phyloP scores from a whole-genome alignment of 1,140 invertebrate genomes.

The Phenacoccus solenopsis region DNA sequence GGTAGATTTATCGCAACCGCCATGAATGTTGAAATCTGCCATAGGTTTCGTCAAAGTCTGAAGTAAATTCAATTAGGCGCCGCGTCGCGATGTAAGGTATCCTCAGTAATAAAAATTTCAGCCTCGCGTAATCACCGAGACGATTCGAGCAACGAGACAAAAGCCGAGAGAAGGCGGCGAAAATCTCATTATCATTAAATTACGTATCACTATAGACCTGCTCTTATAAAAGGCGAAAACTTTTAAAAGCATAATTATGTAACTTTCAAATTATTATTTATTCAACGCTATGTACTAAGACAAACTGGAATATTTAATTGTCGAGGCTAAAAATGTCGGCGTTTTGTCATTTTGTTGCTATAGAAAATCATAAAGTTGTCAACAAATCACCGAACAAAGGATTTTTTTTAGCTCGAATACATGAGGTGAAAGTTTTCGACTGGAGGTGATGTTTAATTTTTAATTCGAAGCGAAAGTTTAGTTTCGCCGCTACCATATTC shows the following conservation, averaged over 20 bases:
- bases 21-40: too few relatives aligned
- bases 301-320: constrained; percentile 1
- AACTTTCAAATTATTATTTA: not conserved
- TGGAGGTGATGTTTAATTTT: not conserved
- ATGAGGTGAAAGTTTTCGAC: not conserved
- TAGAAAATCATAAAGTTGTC: not conserved
- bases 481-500: too few relatives aligned
- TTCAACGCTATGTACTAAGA: not conserved
- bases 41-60: too few relatives aligned
- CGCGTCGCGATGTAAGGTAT: too few relatives aligned
- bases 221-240: not conserved
- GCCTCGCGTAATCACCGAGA: not conserved
- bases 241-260: constrained; percentile 3
- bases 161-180: not conserved
- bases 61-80: too few relatives aligned
- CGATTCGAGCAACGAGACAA: not conserved
- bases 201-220: not conserved
- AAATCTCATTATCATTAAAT: constrained; percentile 3
- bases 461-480: not conserved
- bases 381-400: not conserved
- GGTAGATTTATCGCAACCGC: too few relatives aligned
- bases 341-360: not conserved
- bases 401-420: not conserved
- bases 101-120: too few relatives aligned
- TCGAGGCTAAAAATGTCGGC: not conserved